Base-by-base conservation (phyloP, 2,797 vertebrate species). In the Nannoperca australis region DNA sequence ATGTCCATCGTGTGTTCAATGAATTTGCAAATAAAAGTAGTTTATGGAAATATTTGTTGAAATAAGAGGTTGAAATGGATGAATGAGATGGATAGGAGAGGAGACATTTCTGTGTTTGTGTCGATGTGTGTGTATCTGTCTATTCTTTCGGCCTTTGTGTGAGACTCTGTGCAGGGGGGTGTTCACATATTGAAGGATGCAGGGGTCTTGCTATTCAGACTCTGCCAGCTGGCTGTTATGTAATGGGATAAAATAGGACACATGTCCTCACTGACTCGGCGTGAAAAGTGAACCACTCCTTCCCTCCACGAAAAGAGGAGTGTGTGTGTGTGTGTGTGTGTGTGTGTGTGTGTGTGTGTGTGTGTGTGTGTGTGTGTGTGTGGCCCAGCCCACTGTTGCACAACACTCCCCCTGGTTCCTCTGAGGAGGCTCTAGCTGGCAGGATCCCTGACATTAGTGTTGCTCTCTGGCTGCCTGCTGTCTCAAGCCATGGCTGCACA, bases 401-500 rank as follows among this genome's bases (percentile, higher is more conserved):
- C 67, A 90, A 87, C 78, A 61, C 71, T 62, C 59, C 81, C 74
- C 78, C 65, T 67, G 70, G 69, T 54, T 77, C 56, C 72, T 82
- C 50, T 82, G 87, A 84, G 68, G 61, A 79, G 77, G 24, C 65
- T 81, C 9, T 73, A 60, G 77, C 87, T 83, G 85, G 70, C 85
- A 86, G 87, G 80, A 80, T 88, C 84, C 60, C 76, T 86, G 84
- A 88, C 86, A 81, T 73, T 77, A 76, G 77, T 76, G 67, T 72
- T 68, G 73, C 82, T 89, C 83, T 73, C 74, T 62, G 84, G 70
- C 86, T 80, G 87, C 88, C 85, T 79, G 82, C 84, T 88, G 86
- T 86, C 85, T 87, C 34, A 2, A 88, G 78, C 34, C 85, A 94
- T 94, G 93, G 89, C 88, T 88, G 87, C 89, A 82, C 91, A 91